Evolutionary conservation across 2,797 vertebrate species (phyloP), one percentile per base, ranked within the genome.

Genomic region (Heterohyrax brucei): DNA sequence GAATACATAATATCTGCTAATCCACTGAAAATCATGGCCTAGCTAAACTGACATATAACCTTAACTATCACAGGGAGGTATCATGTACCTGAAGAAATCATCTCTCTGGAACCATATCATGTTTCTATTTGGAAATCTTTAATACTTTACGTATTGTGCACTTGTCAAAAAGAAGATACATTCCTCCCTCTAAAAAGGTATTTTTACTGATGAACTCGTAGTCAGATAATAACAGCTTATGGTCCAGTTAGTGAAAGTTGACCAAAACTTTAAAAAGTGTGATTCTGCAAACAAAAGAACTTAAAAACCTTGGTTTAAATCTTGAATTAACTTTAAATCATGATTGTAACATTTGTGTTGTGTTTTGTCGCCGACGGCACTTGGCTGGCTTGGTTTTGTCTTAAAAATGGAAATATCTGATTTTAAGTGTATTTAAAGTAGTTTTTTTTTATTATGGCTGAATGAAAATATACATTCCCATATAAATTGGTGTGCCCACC

Each of bases 131-230:
- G 88, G 44, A 90, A 73, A 39, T 75, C 75, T 94, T 95, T 93
- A 95, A 94, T 95, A 90, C 97, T 96, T 95, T 80, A 95, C 75
- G n/a, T 22, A 44, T 22, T 88, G 48, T 85, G 46, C 78, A 82
- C 95, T 92, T 96, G 46, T 96, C 24, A 87, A 82, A 77, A 75
- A 76, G 81, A 93, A 86, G 61, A 83, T 50, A 61, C 21, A 91
- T 87, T 91, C 53, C 6, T 13, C 66, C n/a, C 59, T 64, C 24
- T 61, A 33, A 76, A 95, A 85, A 66, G 19, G 8, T 62, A 56
- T 78, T 92, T 97, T 95, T 83, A 76, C 28, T 81, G 61, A 94
- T 62, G 48, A 94, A 39, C 22, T 61, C 83, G 48, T 14, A 92
- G 44, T 48, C 79, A 92, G 90, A 95, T 24, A 97, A 83, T 94